A percentile compares a stretch with the other conserved stretches of the same genome.
Evolutionary conservation across 2,113 vertebrate species (phyloP).

Genomic region (Pollimyrus isidori): DNA sequence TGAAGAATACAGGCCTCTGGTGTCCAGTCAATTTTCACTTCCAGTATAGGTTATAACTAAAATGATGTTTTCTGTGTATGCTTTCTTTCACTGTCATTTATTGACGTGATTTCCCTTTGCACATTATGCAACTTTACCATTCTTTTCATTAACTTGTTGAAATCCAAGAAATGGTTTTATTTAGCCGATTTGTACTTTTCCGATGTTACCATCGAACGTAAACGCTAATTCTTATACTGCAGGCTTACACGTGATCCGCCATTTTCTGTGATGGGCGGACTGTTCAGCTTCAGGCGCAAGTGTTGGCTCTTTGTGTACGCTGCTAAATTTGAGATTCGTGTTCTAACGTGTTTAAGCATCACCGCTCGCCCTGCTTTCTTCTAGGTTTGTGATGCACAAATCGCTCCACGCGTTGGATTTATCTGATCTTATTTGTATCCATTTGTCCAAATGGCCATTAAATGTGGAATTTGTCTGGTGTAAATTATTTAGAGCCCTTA

Average conservation of each 20-base stretch:
- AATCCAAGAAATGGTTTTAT: not conserved
- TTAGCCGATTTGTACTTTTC: not conserved
- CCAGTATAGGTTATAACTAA: not conserved
- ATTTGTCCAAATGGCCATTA: not conserved
- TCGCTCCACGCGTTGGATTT: not conserved
- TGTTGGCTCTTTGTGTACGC: not conserved
- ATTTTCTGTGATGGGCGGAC: not conserved
- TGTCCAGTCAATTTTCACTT: not conserved
- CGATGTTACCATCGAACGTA: not conserved
- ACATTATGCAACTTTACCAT: not conserved
- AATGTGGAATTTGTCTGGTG: not conserved
- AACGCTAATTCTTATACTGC: not conserved
- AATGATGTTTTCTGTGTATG: not conserved
- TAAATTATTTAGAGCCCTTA: not conserved
- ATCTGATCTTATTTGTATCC: not conserved
- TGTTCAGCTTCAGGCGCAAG: not conserved
- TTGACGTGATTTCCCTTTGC: not conserved
- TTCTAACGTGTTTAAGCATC: not conserved
- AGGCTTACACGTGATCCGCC: not conserved
- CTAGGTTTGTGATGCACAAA: not conserved
- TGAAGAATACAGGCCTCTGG: not conserved
- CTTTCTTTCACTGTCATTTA: not conserved
- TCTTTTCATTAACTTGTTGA: not conserved
- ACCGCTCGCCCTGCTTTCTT: not conserved
- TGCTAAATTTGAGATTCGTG: not conserved